Conservation (phyloP, 2,888 invertebrate genomes). For the Heliconius ismenius region DNA sequence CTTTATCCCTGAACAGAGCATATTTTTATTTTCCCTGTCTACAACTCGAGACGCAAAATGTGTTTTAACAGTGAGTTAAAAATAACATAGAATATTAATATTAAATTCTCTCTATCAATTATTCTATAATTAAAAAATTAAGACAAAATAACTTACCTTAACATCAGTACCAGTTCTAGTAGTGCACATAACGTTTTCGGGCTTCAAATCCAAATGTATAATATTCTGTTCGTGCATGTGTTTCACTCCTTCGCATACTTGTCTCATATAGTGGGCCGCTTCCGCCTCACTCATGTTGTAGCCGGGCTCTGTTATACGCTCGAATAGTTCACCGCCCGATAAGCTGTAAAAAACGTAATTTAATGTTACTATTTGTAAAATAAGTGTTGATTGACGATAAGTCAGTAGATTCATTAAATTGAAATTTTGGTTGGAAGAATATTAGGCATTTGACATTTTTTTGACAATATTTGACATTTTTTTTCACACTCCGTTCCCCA, state of each 20-base stretch:
- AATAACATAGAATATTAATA: not conserved
- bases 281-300: slow-evolving; percentile 99
- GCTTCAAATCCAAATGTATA: slow-evolving; percentile 97
- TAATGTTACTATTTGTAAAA: not conserved
- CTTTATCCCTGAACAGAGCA: too few relatives aligned
- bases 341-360: slow-evolving; percentile 82
- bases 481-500: too few relatives aligned
- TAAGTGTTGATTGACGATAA: not conserved
- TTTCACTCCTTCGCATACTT: slow-evolving; percentile 97
- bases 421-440: too few relatives aligned
- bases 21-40: too few relatives aligned
- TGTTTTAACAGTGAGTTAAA: not conserved
- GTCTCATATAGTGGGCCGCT: slow-evolving; percentile 99
- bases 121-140: not conserved
- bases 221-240: slow-evolving; percentile 99
- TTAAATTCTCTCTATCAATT: not conserved
- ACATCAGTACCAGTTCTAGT: slow-evolving; percentile 96
- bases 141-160: slow-evolving; percentile 79
- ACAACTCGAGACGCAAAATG: too few relatives aligned
- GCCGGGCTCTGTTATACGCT: slow-evolving; percentile 98
- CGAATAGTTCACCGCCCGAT: slow-evolving; percentile 99
- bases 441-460: too few relatives aligned
- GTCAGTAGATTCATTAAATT: not conserved
- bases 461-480: too few relatives aligned
- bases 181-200: slow-evolving; percentile 99